Percentiles rank a stretch among this genome's conserved stretches.
Evolutionary conservation across 2,113 vertebrate species (phyloP).

Genomic region (Lampris incognitus): DNA sequence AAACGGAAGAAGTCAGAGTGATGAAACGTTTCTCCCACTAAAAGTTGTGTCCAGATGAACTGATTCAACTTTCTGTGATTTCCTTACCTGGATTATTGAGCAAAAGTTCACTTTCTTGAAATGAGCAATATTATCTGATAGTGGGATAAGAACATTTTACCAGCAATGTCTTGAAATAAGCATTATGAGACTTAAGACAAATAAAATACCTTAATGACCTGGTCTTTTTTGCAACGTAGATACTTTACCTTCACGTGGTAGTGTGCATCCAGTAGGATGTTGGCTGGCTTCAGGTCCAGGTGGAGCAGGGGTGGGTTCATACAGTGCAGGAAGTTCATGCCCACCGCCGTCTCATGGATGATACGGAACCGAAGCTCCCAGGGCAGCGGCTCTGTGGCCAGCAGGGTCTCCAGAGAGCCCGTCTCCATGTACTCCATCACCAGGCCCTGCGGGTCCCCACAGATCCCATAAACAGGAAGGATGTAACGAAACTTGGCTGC

Average conservation of each 20-base stretch:
- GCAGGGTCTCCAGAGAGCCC: slow-evolving; percentile 92
- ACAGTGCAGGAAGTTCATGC: slow-evolving; percentile 99
- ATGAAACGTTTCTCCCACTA: no score
- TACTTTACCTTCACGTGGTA: slow-evolving; percentile 93
- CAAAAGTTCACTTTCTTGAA: no score
- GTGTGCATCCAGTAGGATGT: slow-evolving; percentile 97
- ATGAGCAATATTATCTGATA: no score
- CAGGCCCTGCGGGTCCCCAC: slow-evolving; percentile 91
- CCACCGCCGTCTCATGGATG: slow-evolving; percentile 94
- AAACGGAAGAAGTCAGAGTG: no score
- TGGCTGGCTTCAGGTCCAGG: slow-evolving; percentile 96
- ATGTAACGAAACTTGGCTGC: slow-evolving; percentile 97
- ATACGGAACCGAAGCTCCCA: slow-evolving; percentile 97
- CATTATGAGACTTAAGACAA: no score
- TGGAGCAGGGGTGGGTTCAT: slow-evolving; percentile 95
- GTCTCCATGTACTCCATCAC: slow-evolving; percentile 99
- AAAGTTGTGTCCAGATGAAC: no score
- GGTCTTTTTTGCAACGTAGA: neutral
- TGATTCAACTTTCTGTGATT: no score
- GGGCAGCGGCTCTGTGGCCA: slow-evolving; percentile 90
- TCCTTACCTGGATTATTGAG: no score
- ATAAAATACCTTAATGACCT: no score
- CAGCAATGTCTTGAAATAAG: no score
- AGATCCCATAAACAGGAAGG: slow-evolving; percentile 95
- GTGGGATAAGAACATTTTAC: no score